Base-by-base conservation (phyloP, 2,888 invertebrate genomes). In the Dynastes maya region DNA sequence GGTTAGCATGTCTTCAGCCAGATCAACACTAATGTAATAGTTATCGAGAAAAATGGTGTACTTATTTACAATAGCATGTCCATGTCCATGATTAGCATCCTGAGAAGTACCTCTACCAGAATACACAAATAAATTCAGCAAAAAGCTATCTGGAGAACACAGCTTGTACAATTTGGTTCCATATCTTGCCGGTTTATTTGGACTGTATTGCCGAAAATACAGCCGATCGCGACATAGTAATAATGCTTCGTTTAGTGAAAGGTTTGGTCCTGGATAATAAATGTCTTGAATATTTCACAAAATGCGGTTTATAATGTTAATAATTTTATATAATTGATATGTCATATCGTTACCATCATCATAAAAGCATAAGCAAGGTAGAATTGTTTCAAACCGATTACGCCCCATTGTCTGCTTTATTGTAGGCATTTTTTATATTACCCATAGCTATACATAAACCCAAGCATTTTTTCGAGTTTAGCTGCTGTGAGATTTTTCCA, bases 11-110 rank as follows among this genome's bases (percentile, higher is more conserved):
- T 76, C 67, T 76, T 78, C 67, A 16, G 76, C 65, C 37, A 78
- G 78, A 2, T 75, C 68, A 51, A 22, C 68, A 76, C 58, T 76
- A 61, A 27, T 40, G 63, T 76, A 78, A 78, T 74, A 76, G 63
- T 78, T 75, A 67, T 78, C 45, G 53, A 55, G 63, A 65, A 58
- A 75, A 75, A 75, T 75, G 1, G 61, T 40, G 64, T 63, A 0
- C 22, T 22, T 22, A 1, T 22, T 22, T 22, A 22, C 22, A 22
- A 22, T 22, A 22, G 22, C 22, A 22, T 22, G 22, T 22, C 22
- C 22, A 22, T 22, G 22, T 22, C 22, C 22, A 22, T 22, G 22
- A 22, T 22, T 16, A 16, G 75, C 45, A 63, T 16, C 64, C 51
- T 76, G 75, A 3, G 51, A 6, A 64, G 64, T 75, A 1, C 63